Evolutionary conservation across 2,888 invertebrate species (phyloP).

Genomic region (Nomada flava): DNA sequence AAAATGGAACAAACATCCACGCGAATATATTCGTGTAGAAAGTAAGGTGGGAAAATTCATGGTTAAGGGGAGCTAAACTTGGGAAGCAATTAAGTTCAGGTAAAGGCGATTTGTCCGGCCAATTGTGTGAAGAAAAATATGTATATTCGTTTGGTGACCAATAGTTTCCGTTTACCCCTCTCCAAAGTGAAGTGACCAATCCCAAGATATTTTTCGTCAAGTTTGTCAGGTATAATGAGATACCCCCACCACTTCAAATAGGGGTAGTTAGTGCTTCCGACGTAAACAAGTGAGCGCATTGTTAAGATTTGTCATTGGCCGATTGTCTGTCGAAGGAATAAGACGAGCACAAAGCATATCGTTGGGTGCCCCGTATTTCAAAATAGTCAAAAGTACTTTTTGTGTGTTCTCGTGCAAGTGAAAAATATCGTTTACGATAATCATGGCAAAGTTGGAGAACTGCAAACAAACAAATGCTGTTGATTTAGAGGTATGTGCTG

Average conservation of each 20-base stretch:
- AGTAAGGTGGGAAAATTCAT: too few species aligned
- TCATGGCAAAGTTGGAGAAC: conserved; percentile 9
- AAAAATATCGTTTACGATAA: neutral
- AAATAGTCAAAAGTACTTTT: neutral
- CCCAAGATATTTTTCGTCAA: neutral
- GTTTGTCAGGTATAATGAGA: conserved; percentile 37
- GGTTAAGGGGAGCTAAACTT: too few species aligned
- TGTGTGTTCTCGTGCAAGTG: neutral
- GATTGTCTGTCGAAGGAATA: neutral
- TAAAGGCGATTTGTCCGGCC: neutral
- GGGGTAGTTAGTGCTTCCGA: conserved; percentile 27
- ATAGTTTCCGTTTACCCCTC: neutral
- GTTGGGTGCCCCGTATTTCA: neutral
- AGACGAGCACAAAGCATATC: neutral
- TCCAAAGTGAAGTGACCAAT: neutral
- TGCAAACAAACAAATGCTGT: neutral
- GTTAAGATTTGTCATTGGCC: conserved; percentile 29
- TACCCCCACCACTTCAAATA: conserved; percentile 38
- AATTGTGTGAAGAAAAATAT: neutral
- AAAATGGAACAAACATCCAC: too few species aligned
- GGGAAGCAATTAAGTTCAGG: too few species aligned
- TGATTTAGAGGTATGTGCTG: conserved; percentile 29
- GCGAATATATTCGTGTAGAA: too few species aligned
- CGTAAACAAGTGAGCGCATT: conserved; percentile 32
- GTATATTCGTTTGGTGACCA: neutral